A percentile compares a stretch with the other conserved stretches of the same genome.
These are phyloP conservation scores for Nothocercus julius DNA, from an alignment of 2,113 vertebrate genomes.

Conservation along the genomic window DNA sequence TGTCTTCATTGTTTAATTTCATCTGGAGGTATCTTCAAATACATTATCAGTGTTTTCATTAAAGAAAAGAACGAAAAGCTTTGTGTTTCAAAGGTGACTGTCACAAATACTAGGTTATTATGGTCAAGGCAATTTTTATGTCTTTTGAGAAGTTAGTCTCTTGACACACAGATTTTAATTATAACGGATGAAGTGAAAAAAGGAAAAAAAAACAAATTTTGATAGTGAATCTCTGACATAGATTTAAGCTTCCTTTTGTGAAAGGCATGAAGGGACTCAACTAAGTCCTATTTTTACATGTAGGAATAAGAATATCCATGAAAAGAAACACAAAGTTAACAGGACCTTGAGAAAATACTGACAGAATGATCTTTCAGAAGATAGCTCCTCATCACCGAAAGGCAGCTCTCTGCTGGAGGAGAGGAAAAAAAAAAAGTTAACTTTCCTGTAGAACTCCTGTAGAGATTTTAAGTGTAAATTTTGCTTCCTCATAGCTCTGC, in stretches of 20 bases:
- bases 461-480: background rate
- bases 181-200: background rate
- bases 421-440: background rate
- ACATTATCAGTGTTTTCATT: background rate
- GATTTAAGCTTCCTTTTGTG: background rate
- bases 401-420: background rate
- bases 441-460: background rate
- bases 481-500: background rate
- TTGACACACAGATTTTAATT: background rate
- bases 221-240: background rate
- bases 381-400: background rate
- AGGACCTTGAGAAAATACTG: conserved; percentile 18
- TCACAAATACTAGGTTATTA: background rate
- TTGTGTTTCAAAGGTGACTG: conserved; percentile 1
- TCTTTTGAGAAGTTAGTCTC: background rate
- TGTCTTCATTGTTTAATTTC: conserved; percentile 4
- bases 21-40: background rate
- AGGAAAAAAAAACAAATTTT: background rate
- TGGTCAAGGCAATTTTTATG: background rate
- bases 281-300: background rate
- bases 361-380: conserved; percentile 1
- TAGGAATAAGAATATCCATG: background rate
- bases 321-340: background rate
- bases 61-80: background rate
- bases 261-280: background rate